Evolutionary conservation across 37 sponge, comb jelly and placozoan species (phyloP), one percentile per base, ranked within the genome.

Genomic region (Ianthella basta): DNA sequence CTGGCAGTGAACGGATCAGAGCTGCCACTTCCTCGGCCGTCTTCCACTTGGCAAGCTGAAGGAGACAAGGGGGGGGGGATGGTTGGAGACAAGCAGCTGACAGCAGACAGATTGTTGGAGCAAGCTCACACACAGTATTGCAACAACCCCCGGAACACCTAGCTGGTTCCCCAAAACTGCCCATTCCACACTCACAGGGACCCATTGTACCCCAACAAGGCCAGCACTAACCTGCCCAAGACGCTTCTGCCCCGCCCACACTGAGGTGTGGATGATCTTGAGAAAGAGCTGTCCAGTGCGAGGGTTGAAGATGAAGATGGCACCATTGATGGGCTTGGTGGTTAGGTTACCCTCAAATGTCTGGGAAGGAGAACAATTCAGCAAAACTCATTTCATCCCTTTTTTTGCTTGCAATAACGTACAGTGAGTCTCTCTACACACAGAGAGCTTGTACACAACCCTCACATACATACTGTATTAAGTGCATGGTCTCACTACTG

Each of bases 201-300:
- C 12, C 29, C 2, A 4, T 10, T 13, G 4, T 3, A 63, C 65
- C 12, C 24, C 65, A 29, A 3, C 29, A 63, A 29, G 4, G 8
- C 8, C 65, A 24, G 40, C 63, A 60, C 85, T 84, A 27, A 89
- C 90, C 91, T 91, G 96, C 3, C 99, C 94, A n/a, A 99, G 91
- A 89, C 99, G 93, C 85, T 99, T 99, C 94, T 99, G 99, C n/a
- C 99, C 99, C 60, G 99, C 99, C 99, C 99, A 99, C 85, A 99
- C 99, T 53, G 86, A 88, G 54, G 99, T 99, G 91, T 99, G 99
- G 70, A 99, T 99, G 77, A 99, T 99, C 94, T 99, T 99, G 25
- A 99, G 91, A 82, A 99, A 99, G 53, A 99, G 91, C 67, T 99
- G 99, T 23, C 99, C 99, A 83, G 99, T 99, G 10, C 99, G 97